phyloP scores from a whole-genome alignment of 2,888 invertebrate species.

The Eilema depressum region DNA sequence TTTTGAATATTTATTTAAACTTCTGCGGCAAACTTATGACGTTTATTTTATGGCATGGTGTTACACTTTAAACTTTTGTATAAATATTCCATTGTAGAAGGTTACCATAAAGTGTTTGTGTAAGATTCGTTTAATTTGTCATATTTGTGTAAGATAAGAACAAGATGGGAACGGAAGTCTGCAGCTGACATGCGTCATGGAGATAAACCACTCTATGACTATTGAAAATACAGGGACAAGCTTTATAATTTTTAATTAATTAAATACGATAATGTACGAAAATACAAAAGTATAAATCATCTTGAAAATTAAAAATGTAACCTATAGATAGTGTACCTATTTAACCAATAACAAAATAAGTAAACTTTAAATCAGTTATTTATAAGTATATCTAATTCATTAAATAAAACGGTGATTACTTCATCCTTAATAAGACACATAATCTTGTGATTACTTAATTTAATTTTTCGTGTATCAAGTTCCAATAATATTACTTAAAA shows the following conservation, averaged over 20 bases:
- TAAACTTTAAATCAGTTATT: too few relatives aligned
- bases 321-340: too few relatives aligned
- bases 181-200: slow-evolving; percentile 68
- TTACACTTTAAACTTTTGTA: slow-evolving; percentile 37
- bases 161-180: slow-evolving; percentile 81
- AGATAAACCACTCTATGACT: slow-evolving; percentile 62
- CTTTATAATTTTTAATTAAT: neutral
- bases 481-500: too few relatives aligned
- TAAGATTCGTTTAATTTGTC: slow-evolving; percentile 74
- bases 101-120: slow-evolving; percentile 42
- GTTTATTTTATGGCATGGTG: slow-evolving; percentile 19
- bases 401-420: too few relatives aligned
- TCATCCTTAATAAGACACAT: too few relatives aligned
- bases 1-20: neutral
- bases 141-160: slow-evolving; percentile 81
- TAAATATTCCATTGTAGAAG: slow-evolving; percentile 46
- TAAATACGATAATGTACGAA: neutral
- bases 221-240: slow-evolving; percentile 37
- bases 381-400: too few relatives aligned
- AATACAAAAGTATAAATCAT: too few relatives aligned
- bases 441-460: too few relatives aligned
- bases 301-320: too few relatives aligned
- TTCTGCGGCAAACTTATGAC: slow-evolving; percentile 25
- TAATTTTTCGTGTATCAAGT: too few relatives aligned
- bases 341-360: too few relatives aligned